A percentile compares a stretch with the other conserved stretches of the same genome.
These are phyloP conservation scores for Chymomyza caudatula DNA, from an alignment of 2,888 invertebrate genomes.

Conservation along the genomic window DNA sequence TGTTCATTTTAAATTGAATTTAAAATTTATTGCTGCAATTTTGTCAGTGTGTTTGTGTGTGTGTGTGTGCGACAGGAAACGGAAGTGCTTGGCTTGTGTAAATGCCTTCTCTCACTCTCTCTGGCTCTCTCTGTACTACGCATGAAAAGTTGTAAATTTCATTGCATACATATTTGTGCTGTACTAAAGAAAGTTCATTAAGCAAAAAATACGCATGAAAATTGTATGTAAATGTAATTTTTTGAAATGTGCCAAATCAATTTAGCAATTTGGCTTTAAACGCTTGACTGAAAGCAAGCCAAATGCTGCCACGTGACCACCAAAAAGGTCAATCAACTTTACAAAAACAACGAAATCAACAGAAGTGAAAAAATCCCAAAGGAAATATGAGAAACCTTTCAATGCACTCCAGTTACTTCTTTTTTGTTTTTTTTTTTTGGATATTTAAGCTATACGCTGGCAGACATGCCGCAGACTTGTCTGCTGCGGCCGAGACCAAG, in stretches of 20 bases:
- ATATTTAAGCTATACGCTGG: not conserved
- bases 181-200: constrained; percentile 62
- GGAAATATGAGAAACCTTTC: constrained; percentile 14
- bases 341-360: not conserved
- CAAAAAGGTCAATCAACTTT: constrained; percentile 60
- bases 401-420: not conserved
- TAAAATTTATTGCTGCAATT: constrained; percentile 77
- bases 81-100: constrained; percentile 62
- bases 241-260: not conserved
- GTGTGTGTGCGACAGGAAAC: constrained; percentile 44
- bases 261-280: not conserved
- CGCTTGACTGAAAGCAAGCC: constrained; percentile 5
- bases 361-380: constrained; percentile 12
- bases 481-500: not conserved
- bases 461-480: constrained; percentile 9
- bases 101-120: constrained; percentile 6
- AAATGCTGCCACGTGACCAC: constrained; percentile 13
- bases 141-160: constrained; percentile 63
- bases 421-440: not conserved
- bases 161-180: constrained; percentile 44
- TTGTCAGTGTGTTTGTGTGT: constrained; percentile 37
- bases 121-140: constrained; percentile 16
- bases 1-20: constrained; percentile 78
- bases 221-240: constrained; percentile 3
- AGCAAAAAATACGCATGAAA: constrained; percentile 33